Evolutionary conservation across 2,113 vertebrate genomes (phyloP).

Genomic region (Oceanites oceanicus): DNA sequence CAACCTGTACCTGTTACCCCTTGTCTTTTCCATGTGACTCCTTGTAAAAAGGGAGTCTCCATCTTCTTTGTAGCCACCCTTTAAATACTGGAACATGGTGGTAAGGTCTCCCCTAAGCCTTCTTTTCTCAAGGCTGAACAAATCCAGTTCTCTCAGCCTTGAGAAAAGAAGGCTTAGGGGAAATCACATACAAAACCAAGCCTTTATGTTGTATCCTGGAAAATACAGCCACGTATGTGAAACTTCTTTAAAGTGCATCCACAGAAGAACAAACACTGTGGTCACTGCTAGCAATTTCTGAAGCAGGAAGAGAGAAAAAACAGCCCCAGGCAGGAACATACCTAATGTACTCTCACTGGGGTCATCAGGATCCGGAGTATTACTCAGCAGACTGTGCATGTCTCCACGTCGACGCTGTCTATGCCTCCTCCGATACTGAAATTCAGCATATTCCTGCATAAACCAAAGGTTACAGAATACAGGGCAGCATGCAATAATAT

Average conservation of each 20-base stretch:
- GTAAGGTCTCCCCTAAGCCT: not conserved
- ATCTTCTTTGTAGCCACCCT: not conserved
- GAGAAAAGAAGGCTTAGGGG: not conserved
- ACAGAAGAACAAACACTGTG: not conserved
- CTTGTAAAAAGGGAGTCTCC: not conserved
- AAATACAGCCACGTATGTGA: not conserved
- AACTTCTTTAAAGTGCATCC: not conserved
- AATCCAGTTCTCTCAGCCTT: not conserved
- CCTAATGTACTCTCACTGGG: constrained; percentile 84
- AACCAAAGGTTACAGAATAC: constrained; percentile 80
- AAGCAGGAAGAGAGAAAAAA: not conserved
- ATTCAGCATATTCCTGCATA: constrained; percentile 96
- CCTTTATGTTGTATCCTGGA: not conserved
- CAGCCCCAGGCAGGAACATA: constrained; percentile 44
- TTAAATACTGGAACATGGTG: not conserved
- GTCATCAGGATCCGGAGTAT: constrained; percentile 87
- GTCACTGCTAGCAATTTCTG: not conserved
- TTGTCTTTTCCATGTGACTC: not conserved
- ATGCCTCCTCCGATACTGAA: constrained; percentile 95
- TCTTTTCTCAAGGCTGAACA: not conserved
- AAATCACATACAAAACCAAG: not conserved
- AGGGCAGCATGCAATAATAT: constrained; percentile 76
- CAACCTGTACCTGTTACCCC: not conserved
- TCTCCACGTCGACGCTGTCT: constrained; percentile 91
- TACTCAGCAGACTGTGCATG: constrained; percentile 87